phyloP scores from a whole-genome alignment of 2,888 invertebrate species.

The Agriopis aurantiaria region DNA sequence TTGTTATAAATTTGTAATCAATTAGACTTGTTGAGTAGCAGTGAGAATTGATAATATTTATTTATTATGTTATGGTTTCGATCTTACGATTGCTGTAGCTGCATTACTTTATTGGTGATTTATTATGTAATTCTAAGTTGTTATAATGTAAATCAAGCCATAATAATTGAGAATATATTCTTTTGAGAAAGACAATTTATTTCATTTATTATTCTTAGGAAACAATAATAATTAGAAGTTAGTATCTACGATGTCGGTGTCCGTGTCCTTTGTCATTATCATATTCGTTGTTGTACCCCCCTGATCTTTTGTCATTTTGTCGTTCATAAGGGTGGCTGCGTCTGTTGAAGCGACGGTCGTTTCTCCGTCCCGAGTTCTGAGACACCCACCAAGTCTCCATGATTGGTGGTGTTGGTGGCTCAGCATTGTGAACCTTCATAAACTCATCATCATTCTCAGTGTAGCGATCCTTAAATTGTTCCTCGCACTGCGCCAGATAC shows the following conservation, averaged over 20 bases:
- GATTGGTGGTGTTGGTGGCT: conserved; percentile 84
- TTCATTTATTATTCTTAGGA: conserved; percentile 47
- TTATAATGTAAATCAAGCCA: conserved; percentile 86
- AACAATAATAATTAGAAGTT: conserved; percentile 34
- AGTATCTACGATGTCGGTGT: conserved; percentile 49
- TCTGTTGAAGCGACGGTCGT: conserved; percentile 65
- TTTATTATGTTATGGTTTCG: conserved; percentile 81
- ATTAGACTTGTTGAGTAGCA: conserved; percentile 83
- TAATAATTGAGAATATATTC: conserved; percentile 86
- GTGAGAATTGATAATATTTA: conserved; percentile 80
- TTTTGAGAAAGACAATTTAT: conserved; percentile 74
- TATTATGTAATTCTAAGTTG: conserved; percentile 85
- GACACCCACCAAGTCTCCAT: conserved; percentile 85
- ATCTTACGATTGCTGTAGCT: conserved; percentile 79
- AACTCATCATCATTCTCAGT: conserved; percentile 88
- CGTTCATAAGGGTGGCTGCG: conserved; percentile 59
- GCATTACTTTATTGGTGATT: conserved; percentile 83
- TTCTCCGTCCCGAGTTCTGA: conserved; percentile 62
- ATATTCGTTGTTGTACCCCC: conserved; percentile 44
- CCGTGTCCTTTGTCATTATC: conserved; percentile 51
- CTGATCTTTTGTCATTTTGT: conserved; percentile 50
- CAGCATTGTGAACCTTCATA: conserved; percentile 77
- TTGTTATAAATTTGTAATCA: conserved; percentile 83
- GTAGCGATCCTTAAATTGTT: conserved; percentile 87
- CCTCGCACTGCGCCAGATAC: conserved; percentile 88